Percentiles rank a stretch among this genome's conserved stretches.
Evolutionary conservation across 1,140 invertebrate genomes (phyloP).

Genomic region (Drosophila tani): DNA sequence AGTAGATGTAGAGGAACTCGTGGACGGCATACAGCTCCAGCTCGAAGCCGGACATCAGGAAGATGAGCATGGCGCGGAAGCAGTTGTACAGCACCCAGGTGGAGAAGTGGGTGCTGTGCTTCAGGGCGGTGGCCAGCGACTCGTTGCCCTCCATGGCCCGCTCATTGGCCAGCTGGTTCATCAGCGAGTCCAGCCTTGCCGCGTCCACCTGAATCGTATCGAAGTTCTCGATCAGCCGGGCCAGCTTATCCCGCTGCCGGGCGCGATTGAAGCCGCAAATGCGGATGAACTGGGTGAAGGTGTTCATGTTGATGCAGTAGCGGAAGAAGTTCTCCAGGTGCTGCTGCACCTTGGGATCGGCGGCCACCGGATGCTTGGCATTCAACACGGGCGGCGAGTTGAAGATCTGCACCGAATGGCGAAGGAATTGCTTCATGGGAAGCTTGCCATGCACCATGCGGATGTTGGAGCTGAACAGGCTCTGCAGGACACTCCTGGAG

Average conservation of each 20-base stretch:
- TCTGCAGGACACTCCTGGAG: conserved; percentile 96
- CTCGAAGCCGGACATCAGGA: conserved; percentile 97
- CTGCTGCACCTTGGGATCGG: conserved; percentile 86
- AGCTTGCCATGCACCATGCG: conserved; percentile 85
- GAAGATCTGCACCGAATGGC: conserved; percentile 94
- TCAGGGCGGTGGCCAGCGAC: conserved; percentile 77
- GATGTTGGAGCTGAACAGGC: conserved; percentile 89
- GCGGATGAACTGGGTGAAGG: conserved; percentile 95
- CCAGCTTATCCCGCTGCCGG: conserved; percentile 96
- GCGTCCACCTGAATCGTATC: conserved; percentile 97
- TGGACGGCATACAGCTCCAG: conserved; percentile 98
- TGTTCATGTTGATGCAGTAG: conserved; percentile 90
- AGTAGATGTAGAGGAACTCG: conserved; percentile 98
- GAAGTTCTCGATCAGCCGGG: conserved; percentile 94
- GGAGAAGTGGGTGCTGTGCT: conserved; percentile 94
- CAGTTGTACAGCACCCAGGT: conserved; percentile 99
- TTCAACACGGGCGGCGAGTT: conserved; percentile 94
- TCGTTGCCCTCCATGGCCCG: conserved; percentile 77
- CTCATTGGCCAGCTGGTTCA: conserved; percentile 87
- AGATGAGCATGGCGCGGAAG: conserved; percentile 98
- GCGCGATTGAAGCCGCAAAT: conserved; percentile 97
- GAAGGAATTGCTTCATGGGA: conserved; percentile 92
- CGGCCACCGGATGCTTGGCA: conserved; percentile 88
- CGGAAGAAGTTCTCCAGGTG: conserved; percentile 95
- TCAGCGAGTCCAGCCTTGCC: conserved; percentile 94